phyloP scores from a whole-genome alignment of 2,113 vertebrate genomes.

The Pelvicachromis taeniatus region DNA sequence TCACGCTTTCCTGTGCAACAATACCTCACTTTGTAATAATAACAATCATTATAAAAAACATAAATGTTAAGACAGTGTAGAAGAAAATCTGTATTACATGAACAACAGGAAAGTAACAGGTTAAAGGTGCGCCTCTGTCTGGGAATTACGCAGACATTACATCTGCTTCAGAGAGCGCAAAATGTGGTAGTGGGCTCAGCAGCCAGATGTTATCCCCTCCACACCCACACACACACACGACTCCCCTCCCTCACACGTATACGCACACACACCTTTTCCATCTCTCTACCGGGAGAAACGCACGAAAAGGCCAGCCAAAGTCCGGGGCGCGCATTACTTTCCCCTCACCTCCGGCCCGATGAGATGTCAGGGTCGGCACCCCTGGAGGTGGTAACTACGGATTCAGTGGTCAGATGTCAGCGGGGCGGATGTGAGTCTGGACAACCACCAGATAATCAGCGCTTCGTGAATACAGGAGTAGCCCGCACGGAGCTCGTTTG shows the following conservation, averaged over 20 bases:
- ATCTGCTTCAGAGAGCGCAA: conserved; percentile 57
- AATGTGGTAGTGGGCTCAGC: conserved; percentile 35
- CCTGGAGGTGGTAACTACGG: conserved; percentile 25
- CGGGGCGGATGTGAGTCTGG: background rate
- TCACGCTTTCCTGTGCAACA: background rate
- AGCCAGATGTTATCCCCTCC: conserved; percentile 62
- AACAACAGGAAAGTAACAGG: conserved; percentile 39
- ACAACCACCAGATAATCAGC: background rate
- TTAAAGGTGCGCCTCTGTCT: conserved; percentile 49
- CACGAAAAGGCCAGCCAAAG: background rate
- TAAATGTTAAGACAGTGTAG: background rate
- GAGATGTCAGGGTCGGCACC: conserved; percentile 52
- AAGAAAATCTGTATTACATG: background rate
- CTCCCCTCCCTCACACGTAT: background rate
- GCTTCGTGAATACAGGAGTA: background rate
- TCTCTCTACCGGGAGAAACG: conserved; percentile 16
- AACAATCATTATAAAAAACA: background rate
- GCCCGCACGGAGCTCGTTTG: background rate
- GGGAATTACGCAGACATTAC: conserved; percentile 60
- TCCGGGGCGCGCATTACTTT: conserved; percentile 18
- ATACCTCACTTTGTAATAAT: background rate
- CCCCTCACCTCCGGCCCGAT: background rate
- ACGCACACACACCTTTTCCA: conserved; percentile 8
- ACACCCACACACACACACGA: background rate
- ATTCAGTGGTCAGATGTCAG: conserved; percentile 21